Conservation (phyloP, 1,140 invertebrate species). For the Musca domestica region DNA sequence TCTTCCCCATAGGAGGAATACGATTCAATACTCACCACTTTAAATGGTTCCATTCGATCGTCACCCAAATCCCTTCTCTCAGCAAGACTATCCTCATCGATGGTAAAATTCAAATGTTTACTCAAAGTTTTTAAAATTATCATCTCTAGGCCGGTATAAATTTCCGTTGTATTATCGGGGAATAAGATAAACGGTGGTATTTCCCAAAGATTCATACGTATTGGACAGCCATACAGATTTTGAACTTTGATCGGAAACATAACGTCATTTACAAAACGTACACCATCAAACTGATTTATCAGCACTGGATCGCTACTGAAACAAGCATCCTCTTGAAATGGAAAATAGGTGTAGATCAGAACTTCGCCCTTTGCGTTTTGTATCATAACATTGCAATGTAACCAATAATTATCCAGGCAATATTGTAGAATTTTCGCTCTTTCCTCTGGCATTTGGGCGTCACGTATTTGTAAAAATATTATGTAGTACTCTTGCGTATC, state of each 20-base stretch:
- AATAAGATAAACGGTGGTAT: constrained; percentile 27
- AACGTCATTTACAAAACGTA: constrained; percentile 26
- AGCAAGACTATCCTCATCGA: background rate
- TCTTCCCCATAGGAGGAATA: no score
- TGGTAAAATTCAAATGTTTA: background rate
- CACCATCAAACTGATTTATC: constrained; percentile 34
- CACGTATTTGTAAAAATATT: constrained; percentile 38
- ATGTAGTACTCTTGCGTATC: constrained; percentile 38
- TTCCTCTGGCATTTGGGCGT: constrained; percentile 29
- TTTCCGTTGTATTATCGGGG: background rate
- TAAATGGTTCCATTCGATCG: no score
- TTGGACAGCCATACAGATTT: constrained; percentile 33
- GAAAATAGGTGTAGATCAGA: constrained; percentile 38
- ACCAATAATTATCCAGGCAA: constrained; percentile 37
- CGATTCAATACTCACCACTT: no score
- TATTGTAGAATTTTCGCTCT: constrained; percentile 39
- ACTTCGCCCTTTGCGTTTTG: constrained; percentile 33
- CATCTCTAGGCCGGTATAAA: background rate
- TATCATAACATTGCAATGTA: constrained; percentile 41
- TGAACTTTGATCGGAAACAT: constrained; percentile 36
- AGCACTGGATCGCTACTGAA: background rate
- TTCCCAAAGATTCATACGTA: constrained; percentile 27
- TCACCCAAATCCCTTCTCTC: no score
- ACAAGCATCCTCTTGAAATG: constrained; percentile 29
- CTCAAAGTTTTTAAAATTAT: background rate